Conservation (phyloP, 2,797 vertebrate species). For the Neosilurus hyrtlii region DNA sequence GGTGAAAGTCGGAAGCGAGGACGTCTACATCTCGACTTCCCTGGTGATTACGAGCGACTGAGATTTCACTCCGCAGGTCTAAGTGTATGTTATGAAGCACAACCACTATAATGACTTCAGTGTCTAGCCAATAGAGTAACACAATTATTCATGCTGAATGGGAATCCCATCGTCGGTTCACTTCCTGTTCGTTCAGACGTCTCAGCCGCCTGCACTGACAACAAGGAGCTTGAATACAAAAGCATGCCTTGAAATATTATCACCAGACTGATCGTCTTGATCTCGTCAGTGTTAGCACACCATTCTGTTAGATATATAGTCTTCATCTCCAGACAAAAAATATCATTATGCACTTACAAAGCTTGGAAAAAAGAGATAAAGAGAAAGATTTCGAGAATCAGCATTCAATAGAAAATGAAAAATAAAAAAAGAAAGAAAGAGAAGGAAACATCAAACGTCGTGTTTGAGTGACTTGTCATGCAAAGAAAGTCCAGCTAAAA, state of each 20-base stretch:
- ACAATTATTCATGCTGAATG: conserved; percentile 4
- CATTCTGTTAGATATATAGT: conserved; percentile 51
- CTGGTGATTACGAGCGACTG: conserved; percentile 7
- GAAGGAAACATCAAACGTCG: conserved; percentile 60
- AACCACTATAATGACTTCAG: conserved; percentile 23
- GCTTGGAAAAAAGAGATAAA: conserved; percentile 69
- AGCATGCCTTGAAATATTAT: conserved; percentile 69
- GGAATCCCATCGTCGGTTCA: neutral
- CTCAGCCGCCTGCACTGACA: conserved; percentile 62
- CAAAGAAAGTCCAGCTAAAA: conserved; percentile 70
- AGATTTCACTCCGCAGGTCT: conserved; percentile 7
- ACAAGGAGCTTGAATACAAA: conserved; percentile 64
- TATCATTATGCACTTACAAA: conserved; percentile 71
- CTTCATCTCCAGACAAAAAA: conserved; percentile 71
- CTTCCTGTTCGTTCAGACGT: neutral
- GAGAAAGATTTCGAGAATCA: conserved; percentile 68
- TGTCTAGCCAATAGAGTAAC: conserved; percentile 1
- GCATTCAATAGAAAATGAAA: conserved; percentile 76
- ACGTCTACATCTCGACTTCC: neutral
- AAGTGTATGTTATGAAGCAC: conserved; percentile 33
- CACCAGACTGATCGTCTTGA: conserved; percentile 51
- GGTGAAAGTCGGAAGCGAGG: neutral
- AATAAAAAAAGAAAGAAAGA: conserved; percentile 53
- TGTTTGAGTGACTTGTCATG: conserved; percentile 70
- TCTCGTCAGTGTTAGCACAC: conserved; percentile 56